Evolutionary conservation across 2,888 invertebrate species (phyloP).

Genomic region (Eupelmus urozonus): DNA sequence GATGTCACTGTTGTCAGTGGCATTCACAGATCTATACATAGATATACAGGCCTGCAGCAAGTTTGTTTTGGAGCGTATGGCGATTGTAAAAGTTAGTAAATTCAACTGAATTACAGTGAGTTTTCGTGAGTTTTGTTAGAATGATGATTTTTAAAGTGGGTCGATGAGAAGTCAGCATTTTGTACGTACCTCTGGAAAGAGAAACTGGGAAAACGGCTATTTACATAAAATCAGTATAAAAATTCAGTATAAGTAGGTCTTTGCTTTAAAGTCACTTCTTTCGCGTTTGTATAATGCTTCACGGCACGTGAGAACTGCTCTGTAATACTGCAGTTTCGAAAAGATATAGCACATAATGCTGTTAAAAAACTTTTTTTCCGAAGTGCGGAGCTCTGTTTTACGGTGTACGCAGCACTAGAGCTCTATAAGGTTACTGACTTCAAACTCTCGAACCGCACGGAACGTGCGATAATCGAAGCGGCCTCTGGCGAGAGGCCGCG

Average conservation of each 20-base stretch:
- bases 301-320: constrained; percentile 13
- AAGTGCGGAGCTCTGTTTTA: not conserved
- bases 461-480: constrained; percentile 43
- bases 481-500: constrained; percentile 35
- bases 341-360: constrained; percentile 45
- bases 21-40: not conserved
- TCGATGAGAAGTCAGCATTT: not conserved
- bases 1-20: constrained; percentile 3
- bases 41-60: not conserved
- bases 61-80: constrained; percentile 19
- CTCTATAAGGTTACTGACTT: constrained; percentile 46
- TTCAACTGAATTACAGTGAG: not conserved
- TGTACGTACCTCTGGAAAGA: constrained; percentile 29
- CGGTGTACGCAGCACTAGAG: not conserved
- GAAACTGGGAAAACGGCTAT: not conserved
- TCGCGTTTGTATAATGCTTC: constrained; percentile 22
- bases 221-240: constrained; percentile 13
- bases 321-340: constrained; percentile 21
- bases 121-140: too few relatives aligned
- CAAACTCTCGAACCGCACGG: not conserved
- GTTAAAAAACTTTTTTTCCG: not conserved
- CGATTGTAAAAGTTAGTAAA: not conserved
- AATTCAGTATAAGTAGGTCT: not conserved
- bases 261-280: not conserved
- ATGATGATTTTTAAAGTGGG: not conserved